These are phyloP conservation scores for Emys orbicularis DNA, from an alignment of 2,797 vertebrate species.

Conservation along the genomic window DNA sequence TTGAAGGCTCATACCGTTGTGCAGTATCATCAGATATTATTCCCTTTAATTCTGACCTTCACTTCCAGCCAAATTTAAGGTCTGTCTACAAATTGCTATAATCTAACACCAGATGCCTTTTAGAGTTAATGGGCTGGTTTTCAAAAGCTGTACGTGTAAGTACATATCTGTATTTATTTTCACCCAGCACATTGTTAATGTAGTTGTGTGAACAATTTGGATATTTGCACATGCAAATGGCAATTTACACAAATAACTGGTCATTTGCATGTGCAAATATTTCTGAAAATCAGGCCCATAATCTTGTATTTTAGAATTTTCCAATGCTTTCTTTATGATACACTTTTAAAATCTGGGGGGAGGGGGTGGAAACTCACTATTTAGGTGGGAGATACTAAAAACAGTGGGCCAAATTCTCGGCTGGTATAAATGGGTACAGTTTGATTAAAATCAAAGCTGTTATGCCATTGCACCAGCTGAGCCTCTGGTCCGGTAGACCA, in stretches of 20 bases:
- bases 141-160: not conserved
- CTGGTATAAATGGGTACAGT: not conserved
- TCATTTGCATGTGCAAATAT: not conserved
- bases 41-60: not conserved
- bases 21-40: not conserved
- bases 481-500: not conserved
- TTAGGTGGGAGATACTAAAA: not conserved
- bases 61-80: not conserved
- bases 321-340: not conserved
- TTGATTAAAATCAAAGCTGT: fast-evolving
- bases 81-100: not conserved
- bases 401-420: fast-evolving
- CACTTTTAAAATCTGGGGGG: fast-evolving
- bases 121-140: not conserved
- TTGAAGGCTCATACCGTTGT: not conserved
- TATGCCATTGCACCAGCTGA: not conserved
- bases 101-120: not conserved
- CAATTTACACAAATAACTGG: not conserved
- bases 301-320: not conserved
- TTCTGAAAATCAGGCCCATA: not conserved
- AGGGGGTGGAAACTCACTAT: not conserved
- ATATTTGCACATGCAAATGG: not conserved
- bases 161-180: not conserved
- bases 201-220: not conserved
- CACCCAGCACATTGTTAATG: not conserved